Evolutionary conservation across 2,888 invertebrate genomes (phyloP).

Genomic region (Therioaphis trifolii): DNA sequence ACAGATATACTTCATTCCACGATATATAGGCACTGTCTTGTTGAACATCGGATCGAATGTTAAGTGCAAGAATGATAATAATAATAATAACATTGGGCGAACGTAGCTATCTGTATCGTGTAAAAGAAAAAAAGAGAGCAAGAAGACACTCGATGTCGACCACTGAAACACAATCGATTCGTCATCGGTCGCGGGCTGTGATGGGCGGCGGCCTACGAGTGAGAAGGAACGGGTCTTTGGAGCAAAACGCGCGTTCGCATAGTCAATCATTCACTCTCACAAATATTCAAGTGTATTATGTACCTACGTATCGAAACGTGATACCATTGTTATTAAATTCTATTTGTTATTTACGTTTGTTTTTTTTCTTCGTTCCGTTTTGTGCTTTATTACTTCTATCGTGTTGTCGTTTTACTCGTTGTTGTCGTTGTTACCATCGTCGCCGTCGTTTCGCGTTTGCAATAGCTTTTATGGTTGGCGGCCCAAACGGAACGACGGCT

Average conservation of each 20-base stretch:
- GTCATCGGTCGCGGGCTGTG: slow-evolving; percentile 28
- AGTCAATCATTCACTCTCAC: no score
- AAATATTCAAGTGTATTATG: neutral
- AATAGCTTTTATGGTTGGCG: slow-evolving; percentile 47
- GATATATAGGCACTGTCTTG: neutral
- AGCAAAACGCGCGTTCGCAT: neutral
- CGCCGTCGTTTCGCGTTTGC: neutral
- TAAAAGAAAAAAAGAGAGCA: neutral
- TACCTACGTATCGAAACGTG: slow-evolving; percentile 27
- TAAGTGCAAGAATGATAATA: neutral
- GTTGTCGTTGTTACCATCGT: slow-evolving; percentile 26
- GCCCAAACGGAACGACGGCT: slow-evolving; percentile 52
- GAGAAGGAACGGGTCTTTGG: slow-evolving; percentile 19
- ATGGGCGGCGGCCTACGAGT: neutral
- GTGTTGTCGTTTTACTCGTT: slow-evolving; percentile 9
- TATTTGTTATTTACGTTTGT: slow-evolving; percentile 12
- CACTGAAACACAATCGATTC: slow-evolving; percentile 46
- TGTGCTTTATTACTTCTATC: neutral
- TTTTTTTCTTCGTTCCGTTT: neutral
- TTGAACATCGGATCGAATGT: neutral
- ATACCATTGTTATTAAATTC: slow-evolving; percentile 37
- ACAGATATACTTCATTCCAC: no score
- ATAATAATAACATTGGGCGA: no score
- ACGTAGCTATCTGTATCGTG: no score
- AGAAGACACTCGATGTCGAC: slow-evolving; percentile 42